Conservation (phyloP, 2,113 vertebrate species). For the Pleuronectes platessa region DNA sequence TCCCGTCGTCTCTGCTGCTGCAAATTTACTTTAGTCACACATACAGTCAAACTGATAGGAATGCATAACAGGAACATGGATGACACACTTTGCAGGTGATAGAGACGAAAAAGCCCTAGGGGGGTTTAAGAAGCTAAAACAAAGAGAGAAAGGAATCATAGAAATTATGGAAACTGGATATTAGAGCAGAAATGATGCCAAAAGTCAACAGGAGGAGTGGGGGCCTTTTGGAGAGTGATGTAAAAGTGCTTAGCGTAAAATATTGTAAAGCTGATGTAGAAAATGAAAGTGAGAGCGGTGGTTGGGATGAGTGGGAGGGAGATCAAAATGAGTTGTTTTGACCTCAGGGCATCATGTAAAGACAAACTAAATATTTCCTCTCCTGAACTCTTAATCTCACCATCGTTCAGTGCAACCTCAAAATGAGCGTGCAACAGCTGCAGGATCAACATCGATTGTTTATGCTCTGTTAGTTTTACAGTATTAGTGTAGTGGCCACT, state of each 20-base stretch:
- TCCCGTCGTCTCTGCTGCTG: conserved; percentile 25
- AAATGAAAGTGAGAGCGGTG: not conserved
- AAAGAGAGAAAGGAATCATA: conserved; percentile 11
- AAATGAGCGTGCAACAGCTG: not conserved
- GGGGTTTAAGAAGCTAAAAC: conserved; percentile 22
- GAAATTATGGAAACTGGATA: conserved; percentile 29
- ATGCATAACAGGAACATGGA: conserved; percentile 26
- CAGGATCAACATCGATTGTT: not conserved
- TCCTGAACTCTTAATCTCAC: too few species aligned
- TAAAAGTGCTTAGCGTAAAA: not conserved
- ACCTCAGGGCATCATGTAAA: conserved; percentile 3
- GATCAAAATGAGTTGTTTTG: not conserved
- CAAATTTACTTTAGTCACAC: conserved; percentile 46
- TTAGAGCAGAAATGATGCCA: conserved; percentile 33
- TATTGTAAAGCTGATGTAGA: not conserved
- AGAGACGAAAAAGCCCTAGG: conserved; percentile 11
- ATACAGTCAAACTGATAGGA: conserved; percentile 34
- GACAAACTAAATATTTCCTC: not conserved
- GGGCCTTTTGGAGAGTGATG: not conserved
- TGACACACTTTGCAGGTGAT: conserved; percentile 33
- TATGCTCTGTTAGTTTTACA: not conserved
- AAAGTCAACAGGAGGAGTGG: conserved; percentile 46
- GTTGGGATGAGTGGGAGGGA: not conserved
- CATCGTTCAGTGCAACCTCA: not conserved
- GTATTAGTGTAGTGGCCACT: not conserved